These are phyloP conservation scores for Bungarus multicinctus DNA, from an alignment of 2,113 vertebrate species.

Conservation along the genomic window DNA sequence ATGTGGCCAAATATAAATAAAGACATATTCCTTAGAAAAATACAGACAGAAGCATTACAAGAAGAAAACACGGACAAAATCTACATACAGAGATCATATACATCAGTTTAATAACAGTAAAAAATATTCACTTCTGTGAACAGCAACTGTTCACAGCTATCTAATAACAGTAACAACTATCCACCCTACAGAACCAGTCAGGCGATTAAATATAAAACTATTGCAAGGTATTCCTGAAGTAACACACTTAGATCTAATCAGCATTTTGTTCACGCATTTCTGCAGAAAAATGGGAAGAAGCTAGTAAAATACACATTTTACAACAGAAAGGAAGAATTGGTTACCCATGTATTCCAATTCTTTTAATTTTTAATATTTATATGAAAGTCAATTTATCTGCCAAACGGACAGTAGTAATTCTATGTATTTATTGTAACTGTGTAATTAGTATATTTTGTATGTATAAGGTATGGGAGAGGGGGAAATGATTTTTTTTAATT, in stretches of 20 bases:
- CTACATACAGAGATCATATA: neutral
- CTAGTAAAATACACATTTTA: slow-evolving; percentile 13
- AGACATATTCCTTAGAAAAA: neutral
- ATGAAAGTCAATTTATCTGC: neutral
- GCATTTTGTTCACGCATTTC: neutral
- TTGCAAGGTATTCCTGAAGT: neutral
- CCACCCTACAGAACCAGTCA: neutral
- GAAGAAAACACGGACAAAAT: neutral
- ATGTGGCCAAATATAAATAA: neutral
- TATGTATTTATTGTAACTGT: neutral
- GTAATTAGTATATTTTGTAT: neutral
- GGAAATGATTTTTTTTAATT: neutral
- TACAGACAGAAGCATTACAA: neutral
- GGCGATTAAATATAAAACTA: neutral
- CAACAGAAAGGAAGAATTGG: neutral
- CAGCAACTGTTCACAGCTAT: neutral
- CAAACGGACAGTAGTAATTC: neutral
- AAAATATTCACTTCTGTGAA: neutral
- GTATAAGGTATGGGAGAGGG: neutral
- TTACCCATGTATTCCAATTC: neutral
- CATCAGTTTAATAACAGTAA: neutral
- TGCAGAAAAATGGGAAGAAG: neutral
- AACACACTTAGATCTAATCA: neutral
- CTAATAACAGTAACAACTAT: neutral
- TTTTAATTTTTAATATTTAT: neutral